Evolutionary conservation across 53 echinoderm and acorn worm genomes (phyloP), one percentile per base, ranked within the genome.

Genomic region (Henricia sp.): DNA sequence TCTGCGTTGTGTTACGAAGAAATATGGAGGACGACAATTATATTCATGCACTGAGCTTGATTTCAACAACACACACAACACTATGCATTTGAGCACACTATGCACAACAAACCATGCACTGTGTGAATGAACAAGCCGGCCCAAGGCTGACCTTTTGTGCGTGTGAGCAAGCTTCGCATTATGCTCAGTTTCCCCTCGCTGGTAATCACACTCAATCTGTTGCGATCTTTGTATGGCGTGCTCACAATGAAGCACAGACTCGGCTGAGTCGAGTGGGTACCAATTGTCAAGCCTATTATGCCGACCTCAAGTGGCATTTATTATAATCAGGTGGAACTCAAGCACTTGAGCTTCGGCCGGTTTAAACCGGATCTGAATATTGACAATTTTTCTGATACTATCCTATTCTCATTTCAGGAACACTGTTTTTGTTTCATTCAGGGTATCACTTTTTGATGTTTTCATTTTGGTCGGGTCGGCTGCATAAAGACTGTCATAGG

Each of bases 121-220:
- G n/a, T n/a, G n/a, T n/a, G n/a, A n/a, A n/a, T n/a, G n/a, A n/a
- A n/a, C 20, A 56, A 24, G 56, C 56, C 25, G 8, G 56, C 12
- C 60, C 32, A 62, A 78, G 78, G 38, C 30, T 78, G 78, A 80
- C 80, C 80, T 80, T 80, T 80, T 80, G 64, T n/a, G n/a, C n/a
- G n/a, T n/a, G n/a, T 80, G 58, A 80, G 80, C 63, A 48, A 46
- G 65, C 80, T 62, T 80, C 33, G 64, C 32, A 38, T 25, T 63
- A 38, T 37, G 41, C 25, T 1, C 29, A n/a, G n/a, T n/a, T n/a
- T n/a, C n/a, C 21, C 55, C 4, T 3, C 64, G 80, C 80, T 62
- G 80, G 65, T 80, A 33, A 64, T 27, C 64, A 50, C n/a, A 40
- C 80, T 64, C 50, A 30, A 57, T 13, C 29, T 16, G n/a, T n/a